phyloP scores from a whole-genome alignment of 35 echinoderm and acorn worm species.

The Holothuria glaberrima region DNA sequence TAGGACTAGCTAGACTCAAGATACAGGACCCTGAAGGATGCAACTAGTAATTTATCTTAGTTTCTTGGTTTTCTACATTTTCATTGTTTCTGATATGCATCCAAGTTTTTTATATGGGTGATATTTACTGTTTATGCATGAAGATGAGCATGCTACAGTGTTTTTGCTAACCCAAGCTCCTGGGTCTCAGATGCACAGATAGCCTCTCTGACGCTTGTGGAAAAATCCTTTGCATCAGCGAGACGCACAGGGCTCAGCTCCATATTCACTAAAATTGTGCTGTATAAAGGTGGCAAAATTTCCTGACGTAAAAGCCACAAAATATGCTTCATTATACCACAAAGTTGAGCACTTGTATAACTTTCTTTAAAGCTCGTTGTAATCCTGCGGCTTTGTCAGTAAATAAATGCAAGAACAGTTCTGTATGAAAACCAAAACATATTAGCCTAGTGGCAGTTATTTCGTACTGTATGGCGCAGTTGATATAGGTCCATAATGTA shows the following conservation, averaged over 20 bases:
- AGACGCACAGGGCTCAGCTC: slow-evolving; percentile 3
- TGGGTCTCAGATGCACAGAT: neutral
- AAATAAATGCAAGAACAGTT: neutral
- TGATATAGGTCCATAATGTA: too few species aligned
- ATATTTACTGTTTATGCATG: too few species aligned
- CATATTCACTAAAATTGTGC: neutral
- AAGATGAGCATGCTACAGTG: too few species aligned
- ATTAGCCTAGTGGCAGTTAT: neutral
- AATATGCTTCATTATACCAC: slow-evolving; percentile 2
- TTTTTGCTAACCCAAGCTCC: neutral
- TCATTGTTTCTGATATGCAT: too few species aligned
- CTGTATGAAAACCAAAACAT: slow-evolving; percentile 15
- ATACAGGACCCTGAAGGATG: too few species aligned
- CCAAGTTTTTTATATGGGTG: too few species aligned
- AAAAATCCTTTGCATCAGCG: neutral
- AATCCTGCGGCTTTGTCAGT: neutral
- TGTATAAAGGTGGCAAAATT: neutral
- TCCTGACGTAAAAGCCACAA: neutral
- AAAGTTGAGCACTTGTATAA: neutral
- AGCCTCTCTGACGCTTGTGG: neutral
- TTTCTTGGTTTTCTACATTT: too few species aligned
- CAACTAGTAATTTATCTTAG: too few species aligned
- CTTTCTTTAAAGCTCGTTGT: neutral
- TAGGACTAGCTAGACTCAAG: too few species aligned
- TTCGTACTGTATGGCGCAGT: neutral